A percentile compares a stretch with the other conserved stretches of the same genome.
These are phyloP conservation scores for Dipodomys spectabilis DNA, from an alignment of 2,113 vertebrate genomes.

Conservation along the genomic window DNA sequence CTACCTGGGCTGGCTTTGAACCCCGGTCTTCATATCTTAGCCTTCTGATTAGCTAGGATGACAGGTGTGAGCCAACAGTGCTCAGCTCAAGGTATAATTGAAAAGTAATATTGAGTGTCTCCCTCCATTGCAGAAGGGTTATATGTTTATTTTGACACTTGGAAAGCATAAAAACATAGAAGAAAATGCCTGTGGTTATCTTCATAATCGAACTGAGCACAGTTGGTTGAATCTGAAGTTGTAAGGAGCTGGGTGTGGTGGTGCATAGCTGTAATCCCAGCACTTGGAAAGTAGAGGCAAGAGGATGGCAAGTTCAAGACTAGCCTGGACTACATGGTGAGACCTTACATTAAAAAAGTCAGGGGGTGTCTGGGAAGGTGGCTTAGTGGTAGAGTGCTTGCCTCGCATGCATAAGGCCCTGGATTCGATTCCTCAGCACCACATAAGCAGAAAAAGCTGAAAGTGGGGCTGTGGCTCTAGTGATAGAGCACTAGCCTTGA, in stretches of 20 bases:
- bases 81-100: background rate
- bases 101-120: background rate
- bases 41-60: no score
- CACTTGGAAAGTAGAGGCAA: background rate
- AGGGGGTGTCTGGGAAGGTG: no score
- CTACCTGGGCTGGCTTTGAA: no score
- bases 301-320: background rate
- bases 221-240: background rate
- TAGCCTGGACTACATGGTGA: background rate
- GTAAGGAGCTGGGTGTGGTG: background rate
- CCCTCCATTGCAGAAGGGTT: background rate
- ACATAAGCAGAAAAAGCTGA: no score
- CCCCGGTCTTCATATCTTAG: no score
- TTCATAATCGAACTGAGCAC: background rate
- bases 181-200: background rate
- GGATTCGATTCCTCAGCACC: no score
- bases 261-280: background rate
- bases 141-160: background rate
- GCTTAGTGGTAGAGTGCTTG: no score
- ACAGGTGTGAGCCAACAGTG: no score
- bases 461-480: no score
- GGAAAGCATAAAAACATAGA: background rate
- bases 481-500: no score
- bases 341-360: background rate
- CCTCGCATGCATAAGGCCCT: no score